Evolutionary conservation across 1,140 invertebrate genomes (phyloP), one percentile per base, ranked within the genome.

Genomic region (Nephotettix cincticeps): DNA sequence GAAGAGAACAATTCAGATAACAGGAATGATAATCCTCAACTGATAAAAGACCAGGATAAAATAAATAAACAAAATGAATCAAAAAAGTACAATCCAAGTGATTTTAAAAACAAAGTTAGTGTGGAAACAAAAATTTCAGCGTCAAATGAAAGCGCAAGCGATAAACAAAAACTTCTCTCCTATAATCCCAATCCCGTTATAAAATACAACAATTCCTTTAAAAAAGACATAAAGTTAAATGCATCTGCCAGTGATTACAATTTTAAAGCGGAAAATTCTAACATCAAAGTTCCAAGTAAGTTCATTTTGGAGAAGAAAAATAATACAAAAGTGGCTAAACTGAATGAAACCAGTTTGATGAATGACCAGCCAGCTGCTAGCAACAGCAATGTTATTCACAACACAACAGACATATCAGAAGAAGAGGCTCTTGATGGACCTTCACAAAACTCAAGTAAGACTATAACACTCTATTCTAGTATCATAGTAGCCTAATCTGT

Each of bases 151-250:
- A 61, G 56, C 23, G 14, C 23, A 9, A 27, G 23, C 28, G 56
- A 61, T 4, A 61, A 61, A 61, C 56, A 25, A 28, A 61, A 61
- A n/a, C 56, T 23, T 27, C 9, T 9, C 23, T 27, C 28, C 4
- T 61, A 61, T 25, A 29, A 23, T 11, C 56, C 56, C 4, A 36
- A 36, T 36, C 56, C 13, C 4, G 56, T 14, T 14, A 21, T 61
- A 14, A 61, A 61, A 25, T 14, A 61, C 13, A 61, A 61, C 27
- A 28, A 28, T 29, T 28, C 27, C 21, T 21, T 11, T 61, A 61
- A 61, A 61, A 61, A 61, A 29, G 56, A 61, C 6, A 27, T 25
- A 27, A 61, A 61, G 25, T 61, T 61, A 11, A 61, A 61, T 23
- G 9, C 56, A 1, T 21, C 9, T 61, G 13, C 3, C n/a, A 54